Percentiles rank a stretch among this genome's conserved stretches.
Evolutionary conservation across 1,140 invertebrate genomes (phyloP).

Genomic region (Periplaneta americana): DNA sequence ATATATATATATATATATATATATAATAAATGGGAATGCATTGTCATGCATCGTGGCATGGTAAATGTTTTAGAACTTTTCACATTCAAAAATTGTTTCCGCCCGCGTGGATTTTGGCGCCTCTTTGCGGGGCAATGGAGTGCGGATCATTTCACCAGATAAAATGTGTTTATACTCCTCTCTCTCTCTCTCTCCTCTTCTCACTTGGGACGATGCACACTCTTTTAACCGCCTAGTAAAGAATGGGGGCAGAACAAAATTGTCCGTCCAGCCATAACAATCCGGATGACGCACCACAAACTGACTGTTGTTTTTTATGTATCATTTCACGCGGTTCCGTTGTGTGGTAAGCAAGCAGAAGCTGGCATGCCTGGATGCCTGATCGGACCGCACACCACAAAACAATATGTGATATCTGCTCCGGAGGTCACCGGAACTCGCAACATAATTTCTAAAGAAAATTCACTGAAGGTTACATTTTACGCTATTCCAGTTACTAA

Average conservation of each 20-base stretch:
- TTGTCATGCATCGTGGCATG: conserved; percentile 16
- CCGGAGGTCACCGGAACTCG: too few species aligned
- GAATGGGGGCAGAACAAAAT: background rate
- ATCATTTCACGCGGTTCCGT: background rate
- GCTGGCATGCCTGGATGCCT: background rate
- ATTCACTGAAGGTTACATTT: background rate
- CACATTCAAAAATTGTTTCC: conserved; percentile 16
- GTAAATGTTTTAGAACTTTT: conserved; percentile 17
- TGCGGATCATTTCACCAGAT: conserved; percentile 18
- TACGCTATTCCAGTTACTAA: too few species aligned
- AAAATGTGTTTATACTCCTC: background rate
- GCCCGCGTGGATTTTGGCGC: conserved; percentile 17
- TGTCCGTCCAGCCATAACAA: background rate
- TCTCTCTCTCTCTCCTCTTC: background rate
- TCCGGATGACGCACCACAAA: background rate
- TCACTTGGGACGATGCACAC: background rate
- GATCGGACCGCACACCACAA: background rate
- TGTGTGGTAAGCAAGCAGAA: background rate
- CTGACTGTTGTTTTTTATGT: background rate
- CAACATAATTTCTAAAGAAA: background rate
- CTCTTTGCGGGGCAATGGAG: conserved; percentile 19
- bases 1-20: background rate
- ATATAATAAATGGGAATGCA: conserved; percentile 19
- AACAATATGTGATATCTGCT: background rate
- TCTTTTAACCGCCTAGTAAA: background rate